Conservation (phyloP, 2,797 vertebrate species). For the Capromys pilorides region DNA sequence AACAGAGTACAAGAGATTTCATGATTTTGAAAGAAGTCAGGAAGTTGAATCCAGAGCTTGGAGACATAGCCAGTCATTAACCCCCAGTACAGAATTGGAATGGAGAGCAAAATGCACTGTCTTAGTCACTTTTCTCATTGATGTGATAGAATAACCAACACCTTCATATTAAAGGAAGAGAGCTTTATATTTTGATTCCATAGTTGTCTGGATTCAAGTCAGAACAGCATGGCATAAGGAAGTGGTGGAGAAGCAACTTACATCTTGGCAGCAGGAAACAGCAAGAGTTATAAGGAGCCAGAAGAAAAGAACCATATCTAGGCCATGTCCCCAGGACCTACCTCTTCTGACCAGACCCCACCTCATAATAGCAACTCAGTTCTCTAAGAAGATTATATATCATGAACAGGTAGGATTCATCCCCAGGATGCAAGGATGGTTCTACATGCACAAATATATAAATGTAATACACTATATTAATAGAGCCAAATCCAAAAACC, state of each 20-base stretch:
- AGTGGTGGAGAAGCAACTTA: neutral
- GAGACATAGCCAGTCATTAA: neutral
- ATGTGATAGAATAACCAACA: neutral
- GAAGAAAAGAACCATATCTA: neutral
- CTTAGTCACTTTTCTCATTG: neutral
- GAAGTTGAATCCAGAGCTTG: constrained; percentile 35
- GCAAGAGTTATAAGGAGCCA: neutral
- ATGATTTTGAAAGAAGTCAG: neutral
- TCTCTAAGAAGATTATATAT: neutral
- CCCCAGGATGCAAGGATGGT: no score
- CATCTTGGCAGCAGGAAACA: neutral
- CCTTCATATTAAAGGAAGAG: neutral
- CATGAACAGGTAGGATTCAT: no score
- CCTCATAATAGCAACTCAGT: neutral
- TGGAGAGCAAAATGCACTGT: neutral
- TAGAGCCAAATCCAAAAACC: no score
- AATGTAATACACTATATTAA: no score
- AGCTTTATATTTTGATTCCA: neutral
- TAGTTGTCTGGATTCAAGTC: neutral
- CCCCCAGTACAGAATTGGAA: neutral
- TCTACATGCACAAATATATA: no score
- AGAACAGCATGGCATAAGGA: neutral
- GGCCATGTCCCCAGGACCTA: neutral
- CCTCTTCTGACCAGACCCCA: neutral
- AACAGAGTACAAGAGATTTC: neutral